Base-by-base conservation (phyloP, 2,113 vertebrate species). In the Microcebus tavaratra region DNA sequence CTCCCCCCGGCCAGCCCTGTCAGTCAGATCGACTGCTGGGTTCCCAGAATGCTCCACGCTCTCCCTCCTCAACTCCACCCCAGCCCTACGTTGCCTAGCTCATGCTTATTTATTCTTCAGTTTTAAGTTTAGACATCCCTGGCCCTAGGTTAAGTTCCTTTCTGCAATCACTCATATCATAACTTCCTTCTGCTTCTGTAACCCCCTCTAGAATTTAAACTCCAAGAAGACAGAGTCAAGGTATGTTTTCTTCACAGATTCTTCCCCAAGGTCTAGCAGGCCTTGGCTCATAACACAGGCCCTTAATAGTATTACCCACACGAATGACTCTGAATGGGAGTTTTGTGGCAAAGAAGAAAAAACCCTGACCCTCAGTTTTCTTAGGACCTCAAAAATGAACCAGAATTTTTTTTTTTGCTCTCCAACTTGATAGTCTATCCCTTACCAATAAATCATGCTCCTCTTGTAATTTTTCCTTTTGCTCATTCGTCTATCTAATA, bases 351-450 rank as follows among this genome's bases (percentile, higher is more conserved):
- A 73, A 91, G 76, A 53, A 73, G 88, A 81, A 88, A 85, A 88
- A 31, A 61, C 6, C 21, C 45, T 61, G 11, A 9, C 8, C n/a
- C 6, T 50, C 14, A 34, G n/a, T 20, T 89, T 65, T 61, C 42
- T 85, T 73, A 59, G 91, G 67, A 82, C 23, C 50, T 80, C 61
- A 75, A 84, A 88, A 94, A 59, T 14, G 76, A 95, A 86, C 15
- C 25, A 29, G 59, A 90, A 76, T 88, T 63, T 92, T 92, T 87
- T 80, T 42, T 42, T 83, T 27, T 80, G 31, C n/a, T 67, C 57
- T 84, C 36, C 42, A 86, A 73, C 29, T 65, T 81, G 48, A 42
- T 36, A 73, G 27, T 79, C 73, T 61, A 4, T 39, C 13, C 82
- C 65, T 94, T 65, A 39, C 5, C 25, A 84, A 55, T 76, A 39